phyloP scores from a whole-genome alignment of 2,888 invertebrate genomes.

The Argynnis bischoffii region DNA sequence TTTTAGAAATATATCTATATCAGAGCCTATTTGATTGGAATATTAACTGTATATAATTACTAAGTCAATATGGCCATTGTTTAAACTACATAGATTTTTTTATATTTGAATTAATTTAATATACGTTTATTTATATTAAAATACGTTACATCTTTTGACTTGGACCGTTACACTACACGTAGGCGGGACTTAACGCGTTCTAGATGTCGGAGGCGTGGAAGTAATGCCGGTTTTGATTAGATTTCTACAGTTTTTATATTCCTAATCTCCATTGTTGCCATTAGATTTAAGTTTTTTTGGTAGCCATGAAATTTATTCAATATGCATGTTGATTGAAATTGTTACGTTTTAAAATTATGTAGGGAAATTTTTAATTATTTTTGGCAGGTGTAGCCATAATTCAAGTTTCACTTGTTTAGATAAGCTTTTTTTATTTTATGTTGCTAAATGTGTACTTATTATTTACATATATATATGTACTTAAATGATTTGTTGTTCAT shows the following conservation, averaged over 20 bases:
- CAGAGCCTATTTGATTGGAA: no score
- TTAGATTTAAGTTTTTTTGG: slow-evolving; percentile 46
- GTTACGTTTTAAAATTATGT: slow-evolving; percentile 30
- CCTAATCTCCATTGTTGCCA: slow-evolving; percentile 59
- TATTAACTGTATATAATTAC: no score
- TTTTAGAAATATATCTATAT: no score
- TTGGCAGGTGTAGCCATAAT: slow-evolving; percentile 15
- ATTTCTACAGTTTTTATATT: slow-evolving; percentile 69
- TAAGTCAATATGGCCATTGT: no score
- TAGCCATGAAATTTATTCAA: slow-evolving; percentile 45
- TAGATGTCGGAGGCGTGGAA: slow-evolving; percentile 58
- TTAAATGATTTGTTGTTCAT: no score
- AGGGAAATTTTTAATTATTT: slow-evolving; percentile 20
- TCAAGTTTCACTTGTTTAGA: background rate
- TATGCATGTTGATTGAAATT: slow-evolving; percentile 44
- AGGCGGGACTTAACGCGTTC: slow-evolving; percentile 57
- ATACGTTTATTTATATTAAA: slow-evolving; percentile 14
- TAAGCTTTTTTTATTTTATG: background rate
- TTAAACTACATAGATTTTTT: background rate
- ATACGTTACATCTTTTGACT: slow-evolving; percentile 47
- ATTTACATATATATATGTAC: no score
- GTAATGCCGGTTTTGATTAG: slow-evolving; percentile 71
- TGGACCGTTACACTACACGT: slow-evolving; percentile 41
- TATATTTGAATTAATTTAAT: background rate
- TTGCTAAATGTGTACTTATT: background rate